These are phyloP conservation scores for Apamea monoglypha DNA, from an alignment of 2,888 invertebrate genomes.

Conservation along the genomic window DNA sequence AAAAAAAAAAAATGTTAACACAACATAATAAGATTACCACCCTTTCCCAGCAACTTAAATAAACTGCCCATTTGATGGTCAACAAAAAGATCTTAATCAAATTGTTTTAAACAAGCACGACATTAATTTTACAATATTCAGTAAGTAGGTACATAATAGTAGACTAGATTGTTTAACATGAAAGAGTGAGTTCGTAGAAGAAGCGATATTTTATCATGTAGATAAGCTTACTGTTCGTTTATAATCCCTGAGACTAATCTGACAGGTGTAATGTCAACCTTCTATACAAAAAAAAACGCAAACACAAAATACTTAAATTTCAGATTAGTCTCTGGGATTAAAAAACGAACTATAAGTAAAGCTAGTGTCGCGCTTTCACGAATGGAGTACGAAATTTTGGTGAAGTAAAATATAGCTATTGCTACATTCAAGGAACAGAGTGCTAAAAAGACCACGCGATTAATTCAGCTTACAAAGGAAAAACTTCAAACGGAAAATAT, in stretches of 20 bases:
- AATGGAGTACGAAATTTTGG: conserved; percentile 6
- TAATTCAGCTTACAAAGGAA: conserved; percentile 19
- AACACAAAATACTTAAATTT: too few species aligned
- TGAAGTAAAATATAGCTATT: conserved; percentile 35
- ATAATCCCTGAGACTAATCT: too few species aligned
- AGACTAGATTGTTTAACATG: conserved; percentile 67
- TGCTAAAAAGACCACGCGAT: conserved; percentile 32
- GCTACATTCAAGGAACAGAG: conserved; percentile 27
- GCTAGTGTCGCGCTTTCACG: conserved; percentile 3
- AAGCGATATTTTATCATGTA: conserved; percentile 18
- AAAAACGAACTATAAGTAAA: background rate
- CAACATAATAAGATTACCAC: conserved; percentile 40
- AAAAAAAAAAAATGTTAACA: conserved; percentile 31
- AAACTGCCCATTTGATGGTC: conserved; percentile 65
- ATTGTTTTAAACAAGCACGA: conserved; percentile 55
- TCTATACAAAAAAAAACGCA: too few species aligned
- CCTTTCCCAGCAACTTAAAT: conserved; percentile 56
- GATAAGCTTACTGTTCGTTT: background rate
- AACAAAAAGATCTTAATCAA: conserved; percentile 56
- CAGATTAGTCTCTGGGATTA: too few species aligned
- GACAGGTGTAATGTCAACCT: too few species aligned
- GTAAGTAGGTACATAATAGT: conserved; percentile 61
- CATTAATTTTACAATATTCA: conserved; percentile 47
- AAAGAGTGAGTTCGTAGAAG: conserved; percentile 48
- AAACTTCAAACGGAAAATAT: conserved; percentile 1